phyloP scores from a whole-genome alignment of 2,888 invertebrate species.

The Odontocerum albicorne region DNA sequence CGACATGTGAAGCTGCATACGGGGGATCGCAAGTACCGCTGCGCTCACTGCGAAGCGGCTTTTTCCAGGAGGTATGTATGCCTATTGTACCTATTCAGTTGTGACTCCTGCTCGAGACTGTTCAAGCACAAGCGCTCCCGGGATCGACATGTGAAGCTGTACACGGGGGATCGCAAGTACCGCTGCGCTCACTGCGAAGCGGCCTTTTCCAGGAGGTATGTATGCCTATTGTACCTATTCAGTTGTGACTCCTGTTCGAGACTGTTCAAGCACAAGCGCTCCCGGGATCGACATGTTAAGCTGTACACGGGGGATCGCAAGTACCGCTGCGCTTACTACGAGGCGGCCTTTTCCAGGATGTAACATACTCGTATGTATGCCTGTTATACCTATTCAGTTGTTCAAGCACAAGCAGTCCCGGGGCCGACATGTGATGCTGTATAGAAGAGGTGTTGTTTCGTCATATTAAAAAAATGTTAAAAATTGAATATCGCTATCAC shows the following conservation, averaged over 20 bases:
- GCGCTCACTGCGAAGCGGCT: conserved; percentile 87
- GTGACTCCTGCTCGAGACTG: conserved; percentile 57
- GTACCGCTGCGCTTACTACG: conserved; percentile 88
- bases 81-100: neutral
- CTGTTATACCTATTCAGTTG: conserved; percentile 4
- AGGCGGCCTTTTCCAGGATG: conserved; percentile 92
- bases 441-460: conserved; percentile 90
- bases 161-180: conserved; percentile 89
- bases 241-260: conserved; percentile 49
- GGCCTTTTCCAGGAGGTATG: conserved; percentile 88
- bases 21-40: conserved; percentile 88
- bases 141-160: conserved; percentile 91
- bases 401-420: conserved; percentile 95
- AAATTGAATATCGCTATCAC: too few species aligned
- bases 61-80: conserved; percentile 82
- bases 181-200: conserved; percentile 89
- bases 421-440: conserved; percentile 91
- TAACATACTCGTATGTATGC: too few species aligned
- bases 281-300: conserved; percentile 91
- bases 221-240: conserved; percentile 5
- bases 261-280: conserved; percentile 92
- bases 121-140: conserved; percentile 95
- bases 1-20: conserved; percentile 93
- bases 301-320: conserved; percentile 90
- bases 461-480: too few species aligned